Conservation (phyloP, 2,113 vertebrate species). For the Nansenia antarctica region DNA sequence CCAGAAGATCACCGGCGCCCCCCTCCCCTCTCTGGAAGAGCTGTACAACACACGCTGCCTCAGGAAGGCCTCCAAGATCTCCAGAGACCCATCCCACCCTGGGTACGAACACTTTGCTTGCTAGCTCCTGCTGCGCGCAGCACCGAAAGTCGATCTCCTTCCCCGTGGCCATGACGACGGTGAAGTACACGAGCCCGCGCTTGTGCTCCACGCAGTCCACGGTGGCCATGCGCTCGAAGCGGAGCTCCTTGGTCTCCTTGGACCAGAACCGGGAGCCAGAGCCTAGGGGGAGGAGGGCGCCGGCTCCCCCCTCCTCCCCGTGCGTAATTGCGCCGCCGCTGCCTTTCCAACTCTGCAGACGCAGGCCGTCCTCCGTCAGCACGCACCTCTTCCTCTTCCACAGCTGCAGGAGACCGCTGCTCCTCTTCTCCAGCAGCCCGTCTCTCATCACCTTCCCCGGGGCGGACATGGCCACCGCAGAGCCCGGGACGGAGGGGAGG, state of each 20-base stretch:
- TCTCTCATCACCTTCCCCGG: conserved; percentile 80
- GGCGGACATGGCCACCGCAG: too few species aligned
- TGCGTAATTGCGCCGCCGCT: conserved; percentile 29
- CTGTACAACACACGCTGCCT: too few species aligned
- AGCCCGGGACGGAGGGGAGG: too few species aligned
- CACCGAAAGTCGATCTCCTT: conserved; percentile 92
- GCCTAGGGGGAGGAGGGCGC: too few species aligned
- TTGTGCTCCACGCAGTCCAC: conserved; percentile 96
- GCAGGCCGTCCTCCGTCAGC: conserved; percentile 87
- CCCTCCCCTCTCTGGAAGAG: too few species aligned
- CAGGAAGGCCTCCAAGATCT: too few species aligned
- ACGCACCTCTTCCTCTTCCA: conserved; percentile 94
- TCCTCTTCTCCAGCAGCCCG: conserved; percentile 91
- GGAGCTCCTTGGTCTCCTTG: conserved; percentile 84
- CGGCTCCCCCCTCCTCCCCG: too few species aligned
- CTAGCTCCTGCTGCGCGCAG: too few species aligned
- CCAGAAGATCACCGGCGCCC: too few species aligned
- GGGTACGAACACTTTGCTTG: too few species aligned
- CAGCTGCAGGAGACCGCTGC: conserved; percentile 90
- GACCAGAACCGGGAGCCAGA: conserved; percentile 70
- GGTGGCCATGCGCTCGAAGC: conserved; percentile 86
- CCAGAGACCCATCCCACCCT: too few species aligned
- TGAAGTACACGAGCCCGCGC: conserved; percentile 88
- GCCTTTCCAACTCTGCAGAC: conserved; percentile 68
- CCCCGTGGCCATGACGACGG: conserved; percentile 87